Evolutionary conservation across 2,797 vertebrate genomes (phyloP), one percentile per base, ranked within the genome.

Genomic region (Heteromormyrus szaboi): DNA sequence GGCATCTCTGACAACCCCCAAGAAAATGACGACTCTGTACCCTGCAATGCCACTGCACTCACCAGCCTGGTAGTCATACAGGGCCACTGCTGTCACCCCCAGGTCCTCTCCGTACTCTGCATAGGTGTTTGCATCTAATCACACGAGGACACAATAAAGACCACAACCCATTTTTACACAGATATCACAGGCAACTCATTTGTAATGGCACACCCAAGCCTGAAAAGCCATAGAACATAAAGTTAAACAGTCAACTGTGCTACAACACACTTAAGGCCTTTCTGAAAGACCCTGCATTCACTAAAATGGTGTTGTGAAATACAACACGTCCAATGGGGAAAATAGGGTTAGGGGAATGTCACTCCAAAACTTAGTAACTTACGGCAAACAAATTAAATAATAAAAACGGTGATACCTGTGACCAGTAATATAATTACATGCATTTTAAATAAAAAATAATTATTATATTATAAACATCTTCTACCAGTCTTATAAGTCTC

Each of bases 61-160:
- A 99, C 98, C 98, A 86, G 98, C 98, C 94, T 99, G 98, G 93
- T 99, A 99, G 93, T 99, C 98, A 0, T 99, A 99, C n/a, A 99
- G 96, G 1, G 98, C 98, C 90, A 98, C 97, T 1, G 98, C 98
- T 0, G 98, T 99, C 92, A 98, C 94, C 1, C 98, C 98, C 1
- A 97, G 93, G 89, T 98, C 97, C 12, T 97, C 97, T 17, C 96
- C 94, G 0, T 96, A 97, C 3, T 98, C 97, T 0, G 95, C 94
- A 0, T 97, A 97, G 11, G 95, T 88, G 87, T 94, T 96, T 14
- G 92, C 95, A n/a, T 96, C 98, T 99, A 91, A 0, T 65, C 54
- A 2, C 22, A 89, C 29, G 37, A 72, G 4, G 12, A 17, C 29
- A 72, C 65, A 72, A 37, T 72, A 33, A 72, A 14, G 65, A 72